Conservation (phyloP, 2,888 invertebrate species). For the Crossocerus cetratus region DNA sequence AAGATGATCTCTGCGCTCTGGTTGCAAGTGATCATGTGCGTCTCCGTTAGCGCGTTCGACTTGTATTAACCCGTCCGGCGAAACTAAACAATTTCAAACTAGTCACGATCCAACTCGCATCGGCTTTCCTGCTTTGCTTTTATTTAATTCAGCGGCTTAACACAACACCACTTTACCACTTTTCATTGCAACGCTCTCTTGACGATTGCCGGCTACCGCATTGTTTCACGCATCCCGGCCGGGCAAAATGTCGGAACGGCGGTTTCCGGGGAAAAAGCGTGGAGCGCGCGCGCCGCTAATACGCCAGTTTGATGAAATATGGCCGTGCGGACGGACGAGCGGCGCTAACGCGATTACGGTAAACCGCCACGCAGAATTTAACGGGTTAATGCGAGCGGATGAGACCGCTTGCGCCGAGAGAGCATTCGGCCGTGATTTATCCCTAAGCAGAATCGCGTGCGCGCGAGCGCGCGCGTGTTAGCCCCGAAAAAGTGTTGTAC, state of each 20-base stretch:
- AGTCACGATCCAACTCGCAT: background rate
- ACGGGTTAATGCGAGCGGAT: too few species aligned
- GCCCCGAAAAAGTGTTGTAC: slow-evolving; percentile 28
- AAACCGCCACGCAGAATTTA: too few species aligned
- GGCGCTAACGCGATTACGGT: too few species aligned
- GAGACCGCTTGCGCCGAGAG: too few species aligned
- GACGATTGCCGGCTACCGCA: too few species aligned
- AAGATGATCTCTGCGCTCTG: slow-evolving; percentile 28
- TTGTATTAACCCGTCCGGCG: background rate
- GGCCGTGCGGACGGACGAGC: too few species aligned
- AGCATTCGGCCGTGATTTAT: background rate
- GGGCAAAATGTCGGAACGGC: background rate
- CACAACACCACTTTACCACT: too few species aligned
- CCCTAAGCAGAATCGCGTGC: background rate
- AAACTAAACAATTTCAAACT: background rate
- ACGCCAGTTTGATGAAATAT: too few species aligned
- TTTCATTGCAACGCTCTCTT: too few species aligned
- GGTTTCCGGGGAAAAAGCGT: background rate
- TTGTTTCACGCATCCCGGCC: too few species aligned
- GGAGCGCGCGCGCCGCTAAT: background rate
- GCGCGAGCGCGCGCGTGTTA: slow-evolving; percentile 2
- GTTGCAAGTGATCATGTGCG: background rate
- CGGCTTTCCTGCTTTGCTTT: background rate
- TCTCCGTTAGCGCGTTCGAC: slow-evolving; percentile 11
- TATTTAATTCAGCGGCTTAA: too few species aligned